Percentiles rank a stretch among this genome's conserved stretches.
Conservation (phyloP, 2,797 vertebrate genomes). For the Rhinella marina region DNA sequence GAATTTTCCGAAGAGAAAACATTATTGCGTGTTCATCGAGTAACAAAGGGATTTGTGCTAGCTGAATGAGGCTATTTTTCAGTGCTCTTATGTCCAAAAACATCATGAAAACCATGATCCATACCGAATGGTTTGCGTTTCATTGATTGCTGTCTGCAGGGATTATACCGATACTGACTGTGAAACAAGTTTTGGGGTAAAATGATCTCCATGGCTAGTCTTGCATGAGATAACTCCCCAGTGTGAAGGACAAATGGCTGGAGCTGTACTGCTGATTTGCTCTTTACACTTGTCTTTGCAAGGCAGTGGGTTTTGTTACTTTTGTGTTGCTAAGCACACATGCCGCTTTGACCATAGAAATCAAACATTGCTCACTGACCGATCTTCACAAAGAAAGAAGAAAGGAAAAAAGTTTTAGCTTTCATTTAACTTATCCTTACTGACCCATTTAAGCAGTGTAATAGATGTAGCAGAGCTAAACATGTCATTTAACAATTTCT, state of each 20-base stretch:
- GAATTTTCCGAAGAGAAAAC: constrained; percentile 42
- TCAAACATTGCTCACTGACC: constrained; percentile 10
- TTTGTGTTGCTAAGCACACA: constrained; percentile 62
- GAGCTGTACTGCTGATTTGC: constrained; percentile 62
- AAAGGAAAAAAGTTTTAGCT: constrained; percentile 30
- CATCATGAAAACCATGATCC: constrained; percentile 65
- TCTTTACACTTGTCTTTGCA: constrained; percentile 66
- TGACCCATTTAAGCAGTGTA: neutral
- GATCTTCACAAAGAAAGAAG: constrained; percentile 23
- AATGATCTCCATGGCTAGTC: constrained; percentile 68
- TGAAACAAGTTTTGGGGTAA: constrained; percentile 64
- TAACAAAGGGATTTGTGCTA: constrained; percentile 50
- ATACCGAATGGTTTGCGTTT: constrained; percentile 66
- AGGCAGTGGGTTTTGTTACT: constrained; percentile 62
- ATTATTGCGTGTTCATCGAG: constrained; percentile 39
- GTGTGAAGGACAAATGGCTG: constrained; percentile 67
- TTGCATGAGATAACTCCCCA: constrained; percentile 64
- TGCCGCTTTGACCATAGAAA: constrained; percentile 61
- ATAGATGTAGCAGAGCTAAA: neutral
- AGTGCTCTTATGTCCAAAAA: constrained; percentile 54
- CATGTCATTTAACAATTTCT: neutral
- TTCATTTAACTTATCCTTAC: neutral
- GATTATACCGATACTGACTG: constrained; percentile 65
- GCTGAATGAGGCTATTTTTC: constrained; percentile 43
- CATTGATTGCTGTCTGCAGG: constrained; percentile 69